These are phyloP conservation scores for Centropyge bicolor DNA, from an alignment of 2,797 vertebrate species.

Conservation along the genomic window DNA sequence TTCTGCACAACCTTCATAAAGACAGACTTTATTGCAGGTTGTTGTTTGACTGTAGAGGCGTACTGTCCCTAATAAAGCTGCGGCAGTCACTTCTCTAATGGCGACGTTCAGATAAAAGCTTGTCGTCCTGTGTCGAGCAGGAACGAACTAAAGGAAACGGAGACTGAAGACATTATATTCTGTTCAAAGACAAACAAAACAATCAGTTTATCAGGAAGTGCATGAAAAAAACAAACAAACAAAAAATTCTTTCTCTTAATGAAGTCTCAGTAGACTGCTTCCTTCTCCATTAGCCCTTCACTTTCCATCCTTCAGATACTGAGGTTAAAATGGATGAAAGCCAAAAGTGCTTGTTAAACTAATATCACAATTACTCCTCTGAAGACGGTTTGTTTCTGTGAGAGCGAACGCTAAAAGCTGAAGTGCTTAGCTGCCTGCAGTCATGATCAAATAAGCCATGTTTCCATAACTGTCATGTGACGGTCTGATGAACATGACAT, in stretches of 20 bases:
- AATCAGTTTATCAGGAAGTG: constrained; percentile 11
- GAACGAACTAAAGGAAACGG: not conserved
- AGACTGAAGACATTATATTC: not conserved
- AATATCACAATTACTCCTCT: constrained; percentile 59
- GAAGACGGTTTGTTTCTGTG: constrained; percentile 31
- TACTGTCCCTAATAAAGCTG: not conserved
- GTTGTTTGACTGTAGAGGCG: not conserved
- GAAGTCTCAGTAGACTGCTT: constrained; percentile 30
- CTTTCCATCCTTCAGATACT: constrained; percentile 27
- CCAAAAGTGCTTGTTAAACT: constrained; percentile 66
- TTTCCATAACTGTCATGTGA: constrained; percentile 45
- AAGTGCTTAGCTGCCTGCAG: constrained; percentile 22
- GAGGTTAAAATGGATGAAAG: constrained; percentile 63
- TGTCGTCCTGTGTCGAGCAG: not conserved
- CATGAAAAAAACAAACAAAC: not conserved
- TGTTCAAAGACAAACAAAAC: constrained; percentile 14
- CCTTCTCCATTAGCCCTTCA: constrained; percentile 32
- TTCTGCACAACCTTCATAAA: no score
- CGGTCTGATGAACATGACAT: constrained; percentile 48
- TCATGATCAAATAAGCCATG: constrained; percentile 53
- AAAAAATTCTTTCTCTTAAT: constrained; percentile 17
- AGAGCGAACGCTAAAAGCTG: constrained; percentile 40
- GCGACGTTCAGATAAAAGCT: not conserved
- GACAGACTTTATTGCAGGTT: not conserved
- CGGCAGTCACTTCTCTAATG: not conserved